phyloP scores from a whole-genome alignment of 2,888 invertebrate species.

The Andrena minutula region DNA sequence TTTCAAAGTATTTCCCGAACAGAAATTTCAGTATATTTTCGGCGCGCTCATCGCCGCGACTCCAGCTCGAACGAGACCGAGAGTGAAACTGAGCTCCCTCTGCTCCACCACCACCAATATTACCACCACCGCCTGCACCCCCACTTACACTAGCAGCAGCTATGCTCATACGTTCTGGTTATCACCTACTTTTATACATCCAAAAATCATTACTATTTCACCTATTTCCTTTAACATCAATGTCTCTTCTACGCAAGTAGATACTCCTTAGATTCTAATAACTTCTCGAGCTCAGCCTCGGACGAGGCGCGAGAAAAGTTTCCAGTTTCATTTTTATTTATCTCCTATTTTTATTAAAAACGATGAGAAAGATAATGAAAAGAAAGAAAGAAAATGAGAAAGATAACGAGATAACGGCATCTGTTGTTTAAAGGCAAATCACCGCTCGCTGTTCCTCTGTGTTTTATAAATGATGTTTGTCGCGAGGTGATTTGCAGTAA shows the following conservation, averaged over 20 bases:
- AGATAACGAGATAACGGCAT: too few species aligned
- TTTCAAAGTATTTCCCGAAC: neutral
- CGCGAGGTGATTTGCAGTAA: neutral
- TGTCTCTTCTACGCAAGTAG: neutral
- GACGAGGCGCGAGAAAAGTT: neutral
- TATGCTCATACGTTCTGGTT: slow-evolving; percentile 28
- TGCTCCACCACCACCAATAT: slow-evolving; percentile 36
- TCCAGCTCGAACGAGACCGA: slow-evolving; percentile 65
- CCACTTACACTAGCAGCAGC: slow-evolving; percentile 47
- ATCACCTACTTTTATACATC: slow-evolving; percentile 52
- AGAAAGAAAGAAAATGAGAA: too few species aligned
- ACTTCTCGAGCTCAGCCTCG: neutral
- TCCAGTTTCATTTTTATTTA: neutral
- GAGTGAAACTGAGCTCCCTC: slow-evolving; percentile 68
- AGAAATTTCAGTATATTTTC: slow-evolving; percentile 31
- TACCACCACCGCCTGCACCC: slow-evolving; percentile 50
- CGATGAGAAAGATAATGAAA: too few species aligned
- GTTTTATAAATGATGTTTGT: too few species aligned
- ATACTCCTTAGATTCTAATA: neutral
- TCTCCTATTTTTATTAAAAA: neutral
- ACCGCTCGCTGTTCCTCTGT: too few species aligned
- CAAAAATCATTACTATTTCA: slow-evolving; percentile 34
- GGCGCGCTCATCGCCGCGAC: slow-evolving; percentile 49
- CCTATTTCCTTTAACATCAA: neutral
- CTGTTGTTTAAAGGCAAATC: too few species aligned